Conservation (phyloP, 2,888 invertebrate species). For the Choreutis nemorana region DNA sequence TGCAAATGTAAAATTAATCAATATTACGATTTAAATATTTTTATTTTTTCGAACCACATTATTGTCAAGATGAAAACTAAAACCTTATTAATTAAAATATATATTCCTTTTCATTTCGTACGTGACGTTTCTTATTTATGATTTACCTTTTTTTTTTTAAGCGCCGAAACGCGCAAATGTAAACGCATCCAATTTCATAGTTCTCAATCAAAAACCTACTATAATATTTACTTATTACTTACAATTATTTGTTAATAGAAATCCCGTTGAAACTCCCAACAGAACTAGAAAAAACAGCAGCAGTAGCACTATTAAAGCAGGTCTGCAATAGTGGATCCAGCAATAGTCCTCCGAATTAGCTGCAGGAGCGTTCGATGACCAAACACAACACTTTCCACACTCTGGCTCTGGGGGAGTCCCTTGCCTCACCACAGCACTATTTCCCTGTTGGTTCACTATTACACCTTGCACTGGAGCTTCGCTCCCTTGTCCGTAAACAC, state of each 20-base stretch:
- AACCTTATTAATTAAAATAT: no score
- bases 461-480: conserved; percentile 59
- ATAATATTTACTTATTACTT: conserved; percentile 43
- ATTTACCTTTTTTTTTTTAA: no score
- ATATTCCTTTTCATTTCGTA: no score
- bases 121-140: no score
- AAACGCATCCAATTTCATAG: no score
- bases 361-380: conserved; percentile 36
- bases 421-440: conserved; percentile 52
- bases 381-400: conserved; percentile 45
- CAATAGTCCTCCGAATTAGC: conserved; percentile 58
- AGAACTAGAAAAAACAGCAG: conserved; percentile 63
- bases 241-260: conserved; percentile 68
- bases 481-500: conserved; percentile 44
- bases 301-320: conserved; percentile 58
- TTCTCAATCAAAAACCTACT: no score
- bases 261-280: conserved; percentile 64
- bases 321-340: conserved; percentile 63
- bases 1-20: conserved; percentile 2
- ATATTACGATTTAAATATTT: conserved; percentile 8
- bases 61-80: no score
- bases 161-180: no score
- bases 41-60: no score
- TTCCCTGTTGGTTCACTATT: conserved; percentile 61
- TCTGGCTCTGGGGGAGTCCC: conserved; percentile 25